Percentiles rank a stretch among this genome's conserved stretches.
These are phyloP conservation scores for Sarcophaga bullata DNA, from an alignment of 1,140 invertebrate genomes.

Conservation along the genomic window DNA sequence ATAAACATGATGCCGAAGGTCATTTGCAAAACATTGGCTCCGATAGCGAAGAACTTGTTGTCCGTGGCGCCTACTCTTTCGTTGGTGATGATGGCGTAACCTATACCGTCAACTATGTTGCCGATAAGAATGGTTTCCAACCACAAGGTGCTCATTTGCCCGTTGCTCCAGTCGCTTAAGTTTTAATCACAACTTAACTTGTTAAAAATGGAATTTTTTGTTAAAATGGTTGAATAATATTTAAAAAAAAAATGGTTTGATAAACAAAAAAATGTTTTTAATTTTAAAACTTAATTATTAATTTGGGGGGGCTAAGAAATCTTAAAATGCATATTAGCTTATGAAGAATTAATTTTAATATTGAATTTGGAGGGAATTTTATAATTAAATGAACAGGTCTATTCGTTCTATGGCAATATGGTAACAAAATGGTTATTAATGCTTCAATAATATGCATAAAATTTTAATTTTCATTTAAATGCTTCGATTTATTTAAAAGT, in stretches of 20 bases:
- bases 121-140: conserved; percentile 76
- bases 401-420: no score
- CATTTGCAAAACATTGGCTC: conserved; percentile 72
- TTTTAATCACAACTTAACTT: not conserved
- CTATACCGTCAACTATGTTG: conserved; percentile 71
- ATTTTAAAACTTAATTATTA: no score
- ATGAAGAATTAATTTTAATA: no score
- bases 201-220: not conserved
- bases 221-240: conserved; percentile 12
- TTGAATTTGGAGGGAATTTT: no score
- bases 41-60: conserved; percentile 69
- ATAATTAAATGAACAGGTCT: no score
- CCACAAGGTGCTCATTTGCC: conserved; percentile 65
- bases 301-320: no score
- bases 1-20: conserved; percentile 71
- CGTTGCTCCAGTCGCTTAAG: conserved; percentile 20
- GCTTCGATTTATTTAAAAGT: no score
- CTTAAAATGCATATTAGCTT: no score
- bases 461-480: no score
- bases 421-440: no score
- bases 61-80: conserved; percentile 73
- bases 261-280: no score
- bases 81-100: conserved; percentile 72
- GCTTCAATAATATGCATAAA: no score
- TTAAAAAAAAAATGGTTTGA: not conserved